Evolutionary conservation across 2,797 vertebrate species (phyloP).

Genomic region (Danio jaintianensis): DNA sequence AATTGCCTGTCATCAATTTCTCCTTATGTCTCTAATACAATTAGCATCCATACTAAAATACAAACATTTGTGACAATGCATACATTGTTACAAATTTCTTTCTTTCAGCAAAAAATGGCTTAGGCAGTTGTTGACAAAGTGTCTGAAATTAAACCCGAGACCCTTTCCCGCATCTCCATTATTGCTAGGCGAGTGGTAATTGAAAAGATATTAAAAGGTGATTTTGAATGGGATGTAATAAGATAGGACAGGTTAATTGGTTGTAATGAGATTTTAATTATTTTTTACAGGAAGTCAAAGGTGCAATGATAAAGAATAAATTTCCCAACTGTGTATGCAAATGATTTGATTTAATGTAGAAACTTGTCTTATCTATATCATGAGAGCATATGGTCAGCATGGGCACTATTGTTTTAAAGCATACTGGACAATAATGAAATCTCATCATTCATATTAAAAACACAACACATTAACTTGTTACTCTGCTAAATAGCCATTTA

Average conservation of each 20-base stretch:
- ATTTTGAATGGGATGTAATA: conserved; percentile 21
- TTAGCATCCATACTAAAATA: too few relatives aligned
- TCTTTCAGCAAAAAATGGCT: background rate
- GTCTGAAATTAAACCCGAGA: background rate
- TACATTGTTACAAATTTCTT: background rate
- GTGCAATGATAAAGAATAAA: background rate
- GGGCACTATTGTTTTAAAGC: conserved; percentile 6
- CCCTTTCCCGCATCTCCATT: background rate
- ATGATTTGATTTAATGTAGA: conserved; percentile 5
- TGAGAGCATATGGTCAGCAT: conserved; percentile 23
- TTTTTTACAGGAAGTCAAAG: conserved; percentile 23
- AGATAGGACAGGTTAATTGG: conserved; percentile 18
- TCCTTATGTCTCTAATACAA: too few relatives aligned
- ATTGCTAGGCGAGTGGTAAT: background rate
- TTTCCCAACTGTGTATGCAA: conserved; percentile 2
- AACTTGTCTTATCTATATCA: background rate
- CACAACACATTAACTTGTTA: background rate
- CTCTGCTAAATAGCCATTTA: conserved; percentile 36
- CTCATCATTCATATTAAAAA: conserved; percentile 25
- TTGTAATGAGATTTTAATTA: conserved; percentile 14
- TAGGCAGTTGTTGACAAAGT: background rate
- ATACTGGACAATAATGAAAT: background rate
- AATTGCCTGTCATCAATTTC: too few relatives aligned
- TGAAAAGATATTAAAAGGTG: conserved; percentile 5
- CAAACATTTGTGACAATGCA: background rate